These are phyloP conservation scores for Atta texana DNA, from an alignment of 1,140 invertebrate species.

Conservation along the genomic window DNA sequence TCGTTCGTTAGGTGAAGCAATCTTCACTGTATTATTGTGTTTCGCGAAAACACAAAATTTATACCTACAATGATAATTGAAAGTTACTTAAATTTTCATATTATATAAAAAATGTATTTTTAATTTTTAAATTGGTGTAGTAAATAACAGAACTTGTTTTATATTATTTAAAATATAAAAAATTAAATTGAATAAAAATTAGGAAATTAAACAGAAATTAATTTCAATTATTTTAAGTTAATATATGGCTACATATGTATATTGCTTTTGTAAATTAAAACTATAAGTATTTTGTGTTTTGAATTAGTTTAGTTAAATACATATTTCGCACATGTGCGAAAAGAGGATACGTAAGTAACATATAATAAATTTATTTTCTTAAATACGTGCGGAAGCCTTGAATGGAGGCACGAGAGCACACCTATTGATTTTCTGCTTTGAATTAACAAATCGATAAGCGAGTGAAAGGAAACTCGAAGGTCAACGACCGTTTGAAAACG, in stretches of 20 bases:
- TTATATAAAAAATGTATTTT: neutral
- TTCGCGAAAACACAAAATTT: neutral
- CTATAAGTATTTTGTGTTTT: neutral
- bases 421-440: constrained; percentile 63
- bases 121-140: neutral
- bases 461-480: constrained; percentile 76
- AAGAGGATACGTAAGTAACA: neutral
- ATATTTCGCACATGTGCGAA: neutral
- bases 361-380: constrained; percentile 29
- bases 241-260: too few relatives aligned
- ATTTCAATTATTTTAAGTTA: neutral
- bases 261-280: neutral
- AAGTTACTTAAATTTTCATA: neutral
- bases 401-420: constrained; percentile 51
- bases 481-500: constrained; percentile 70
- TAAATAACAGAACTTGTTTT: neutral
- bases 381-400: constrained; percentile 26
- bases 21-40: neutral
- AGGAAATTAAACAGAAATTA: neutral
- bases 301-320: neutral
- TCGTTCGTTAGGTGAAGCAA: neutral
- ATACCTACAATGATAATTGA: neutral
- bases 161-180: neutral
- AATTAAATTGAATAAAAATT: neutral
- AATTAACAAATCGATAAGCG: constrained; percentile 64